Conservation (phyloP, 2,113 vertebrate species). For the Sinocyclocheilus grahami region DNA sequence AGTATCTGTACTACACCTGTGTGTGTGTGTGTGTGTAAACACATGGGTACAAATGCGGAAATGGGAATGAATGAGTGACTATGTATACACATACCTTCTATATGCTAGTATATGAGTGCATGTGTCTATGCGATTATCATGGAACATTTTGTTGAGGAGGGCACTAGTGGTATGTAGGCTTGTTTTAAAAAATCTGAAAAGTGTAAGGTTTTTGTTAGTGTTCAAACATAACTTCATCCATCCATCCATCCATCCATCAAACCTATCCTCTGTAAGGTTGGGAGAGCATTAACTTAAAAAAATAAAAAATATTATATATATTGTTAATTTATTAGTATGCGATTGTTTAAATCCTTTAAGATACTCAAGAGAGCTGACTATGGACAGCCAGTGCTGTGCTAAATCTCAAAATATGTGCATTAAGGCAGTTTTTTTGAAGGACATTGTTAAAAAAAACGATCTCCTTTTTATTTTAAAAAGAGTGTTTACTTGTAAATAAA, state of each 20-base stretch:
- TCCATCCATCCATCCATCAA: too few species aligned
- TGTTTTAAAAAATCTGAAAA: neutral
- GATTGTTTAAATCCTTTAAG: too few species aligned
- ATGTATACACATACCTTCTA: neutral
- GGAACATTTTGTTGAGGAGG: neutral
- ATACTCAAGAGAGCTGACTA: neutral
- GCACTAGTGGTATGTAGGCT: neutral
- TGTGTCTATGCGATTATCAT: neutral
- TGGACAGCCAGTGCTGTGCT: neutral
- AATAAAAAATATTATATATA: too few species aligned
- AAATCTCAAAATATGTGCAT: neutral
- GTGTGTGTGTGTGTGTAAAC: slow-evolving; percentile 1
- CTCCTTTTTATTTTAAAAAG: neutral
- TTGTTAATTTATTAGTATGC: too few species aligned
- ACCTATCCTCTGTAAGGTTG: too few species aligned
- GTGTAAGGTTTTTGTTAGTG: too few species aligned
- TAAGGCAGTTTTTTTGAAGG: neutral
- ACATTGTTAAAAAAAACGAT: neutral
- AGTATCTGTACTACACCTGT: neutral
- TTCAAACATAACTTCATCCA: too few species aligned
- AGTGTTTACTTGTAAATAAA: neutral
- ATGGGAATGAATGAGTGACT: neutral
- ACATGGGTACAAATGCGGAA: neutral
- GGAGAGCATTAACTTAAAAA: too few species aligned
- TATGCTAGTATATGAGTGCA: neutral